A percentile compares a stretch with the other conserved stretches of the same genome.
phyloP scores from a whole-genome alignment of 2,888 invertebrate species.

The Anthrax anthrax region DNA sequence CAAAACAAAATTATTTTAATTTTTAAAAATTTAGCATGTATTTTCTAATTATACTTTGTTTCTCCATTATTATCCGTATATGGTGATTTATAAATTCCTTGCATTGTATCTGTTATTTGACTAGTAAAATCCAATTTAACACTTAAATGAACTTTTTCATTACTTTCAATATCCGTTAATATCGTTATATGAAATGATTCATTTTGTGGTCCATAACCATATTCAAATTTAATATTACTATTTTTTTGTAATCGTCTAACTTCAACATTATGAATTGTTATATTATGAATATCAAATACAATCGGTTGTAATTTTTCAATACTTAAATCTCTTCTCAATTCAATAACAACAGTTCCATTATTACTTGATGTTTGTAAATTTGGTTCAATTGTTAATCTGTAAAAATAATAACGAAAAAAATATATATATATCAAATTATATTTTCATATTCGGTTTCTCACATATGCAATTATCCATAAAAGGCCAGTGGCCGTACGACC shows the following conservation, averaged over 20 bases:
- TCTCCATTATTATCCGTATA: constrained; percentile 32
- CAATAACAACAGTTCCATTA: constrained; percentile 29
- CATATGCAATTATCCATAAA: no score
- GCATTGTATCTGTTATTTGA: constrained; percentile 39
- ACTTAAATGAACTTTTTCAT: constrained; percentile 22
- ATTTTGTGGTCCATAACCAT: constrained; percentile 27
- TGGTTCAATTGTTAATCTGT: constrained; percentile 31
- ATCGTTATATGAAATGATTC: constrained; percentile 26
- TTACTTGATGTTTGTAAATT: constrained; percentile 24
- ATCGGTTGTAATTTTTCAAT: constrained; percentile 26
- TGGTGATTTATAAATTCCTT: constrained; percentile 40
- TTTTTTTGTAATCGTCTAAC: constrained; percentile 16
- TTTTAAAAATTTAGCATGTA: neutral
- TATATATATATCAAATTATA: neutral
- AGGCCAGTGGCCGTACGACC: no score
- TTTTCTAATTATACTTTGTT: constrained; percentile 24
- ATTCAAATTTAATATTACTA: constrained; percentile 22
- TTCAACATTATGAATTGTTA: constrained; percentile 27
- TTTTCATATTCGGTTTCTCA: no score
- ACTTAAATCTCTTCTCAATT: constrained; percentile 24
- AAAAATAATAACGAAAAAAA: constrained; percentile 6
- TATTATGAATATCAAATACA: constrained; percentile 30
- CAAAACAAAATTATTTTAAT: neutral
- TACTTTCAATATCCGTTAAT: constrained; percentile 3
- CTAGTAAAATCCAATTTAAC: constrained; percentile 40